Base-by-base conservation (phyloP, 2,797 vertebrate species). In the Amblyraja radiata region DNA sequence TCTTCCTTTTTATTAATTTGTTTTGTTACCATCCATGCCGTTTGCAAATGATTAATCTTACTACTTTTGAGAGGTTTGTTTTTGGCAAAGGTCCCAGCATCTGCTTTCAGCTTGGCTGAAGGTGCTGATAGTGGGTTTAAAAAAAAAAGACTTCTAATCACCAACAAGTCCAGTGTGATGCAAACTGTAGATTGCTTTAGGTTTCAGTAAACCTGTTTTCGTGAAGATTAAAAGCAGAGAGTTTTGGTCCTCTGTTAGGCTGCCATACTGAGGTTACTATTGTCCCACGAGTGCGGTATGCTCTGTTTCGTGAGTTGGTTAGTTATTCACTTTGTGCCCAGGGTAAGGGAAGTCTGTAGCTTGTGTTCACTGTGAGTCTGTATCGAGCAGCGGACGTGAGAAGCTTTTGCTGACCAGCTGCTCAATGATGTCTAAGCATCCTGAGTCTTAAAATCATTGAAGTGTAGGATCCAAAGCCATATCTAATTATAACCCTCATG, bases 51-150 rank as follows among this genome's bases (percentile, higher is more conserved):
- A 54, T 91, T 91, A 65, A 91, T 74, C 68, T 73, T 39, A 68
- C 71, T 91, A 46, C 90, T 91, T 36, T 91, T 74, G 90, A 65
- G 25, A 76, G 23, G 36, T 28, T 91, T 46, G 23, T 92, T 92
- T 92, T 76, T 58, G 71, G 39, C 39, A 74, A 54, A 92, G 13
- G 36, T 76, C 76, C 68, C 9, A 46, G 25, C 6, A 39, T 92
- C 36, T 68, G 18, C 46, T 25, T 74, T 76, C 36, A n/a, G 71
- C 39, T 71, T 16, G n/a, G 39, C 11, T 14, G 71, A 54, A 3
- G 16, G 13, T 58, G 11, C 4, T 1, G 1, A 92, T 74, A 14
- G 14, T 58, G 71, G 73, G 2, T 92, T 23, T 11, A 28, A 28
- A 74, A 76, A 73, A 54, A 74, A 54, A 46, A n/a, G 14, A n/a